Evolutionary conservation across 2,888 invertebrate genomes (phyloP).

Genomic region (Sialis fuliginosa): DNA sequence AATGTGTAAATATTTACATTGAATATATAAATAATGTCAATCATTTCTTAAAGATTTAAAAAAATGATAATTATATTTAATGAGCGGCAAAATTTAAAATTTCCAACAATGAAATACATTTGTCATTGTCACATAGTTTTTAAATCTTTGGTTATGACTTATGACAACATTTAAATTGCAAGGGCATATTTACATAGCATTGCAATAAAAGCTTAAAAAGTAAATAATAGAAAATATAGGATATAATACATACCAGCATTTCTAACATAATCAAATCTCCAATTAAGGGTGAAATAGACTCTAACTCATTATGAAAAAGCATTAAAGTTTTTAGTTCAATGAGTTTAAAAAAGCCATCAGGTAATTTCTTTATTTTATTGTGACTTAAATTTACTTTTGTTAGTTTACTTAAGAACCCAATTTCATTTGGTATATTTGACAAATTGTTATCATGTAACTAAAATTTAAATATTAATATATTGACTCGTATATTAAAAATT

Average conservation of each 20-base stretch:
- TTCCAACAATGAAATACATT: too few relatives aligned
- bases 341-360: conserved; percentile 48
- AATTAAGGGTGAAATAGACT: conserved; percentile 47
- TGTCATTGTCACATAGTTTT: too few relatives aligned
- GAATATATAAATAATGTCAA: too few relatives aligned
- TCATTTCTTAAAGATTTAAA: too few relatives aligned
- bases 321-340: conserved; percentile 51
- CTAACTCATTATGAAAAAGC: conserved; percentile 56
- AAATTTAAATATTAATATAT: conserved; percentile 10
- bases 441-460: conserved; percentile 76
- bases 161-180: too few relatives aligned
- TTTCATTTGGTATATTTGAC: conserved; percentile 48
- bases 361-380: conserved; percentile 45
- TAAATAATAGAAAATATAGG: background rate
- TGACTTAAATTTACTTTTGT: conserved; percentile 47
- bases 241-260: conserved; percentile 35
- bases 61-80: too few relatives aligned
- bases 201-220: background rate
- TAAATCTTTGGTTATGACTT: too few relatives aligned
- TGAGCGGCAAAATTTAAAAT: too few relatives aligned
- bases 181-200: too few relatives aligned
- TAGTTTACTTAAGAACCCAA: conserved; percentile 50
- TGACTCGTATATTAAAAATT: background rate
- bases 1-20: background rate
- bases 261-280: conserved; percentile 66